Conservation (phyloP, 2,113 vertebrate species). For the Helogale parvula region DNA sequence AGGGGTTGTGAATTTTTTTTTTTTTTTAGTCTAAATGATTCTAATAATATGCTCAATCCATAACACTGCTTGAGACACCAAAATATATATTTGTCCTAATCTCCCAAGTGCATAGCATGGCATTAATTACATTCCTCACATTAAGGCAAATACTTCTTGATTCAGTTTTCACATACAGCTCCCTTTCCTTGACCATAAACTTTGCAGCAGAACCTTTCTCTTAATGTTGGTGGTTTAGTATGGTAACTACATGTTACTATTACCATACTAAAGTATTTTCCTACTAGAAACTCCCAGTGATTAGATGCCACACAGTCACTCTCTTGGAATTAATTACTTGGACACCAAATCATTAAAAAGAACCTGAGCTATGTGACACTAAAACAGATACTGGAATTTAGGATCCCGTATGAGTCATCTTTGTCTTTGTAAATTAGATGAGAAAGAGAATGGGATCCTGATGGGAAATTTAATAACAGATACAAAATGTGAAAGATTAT, state of each 20-base stretch:
- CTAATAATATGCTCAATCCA: not conserved
- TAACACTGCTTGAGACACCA: not conserved
- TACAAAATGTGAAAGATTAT: not conserved
- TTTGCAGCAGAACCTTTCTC: not conserved
- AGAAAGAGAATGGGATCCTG: constrained; percentile 7
- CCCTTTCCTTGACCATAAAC: not conserved
- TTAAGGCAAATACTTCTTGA: constrained; percentile 29
- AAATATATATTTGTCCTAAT: not conserved
- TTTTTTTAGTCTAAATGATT: not conserved
- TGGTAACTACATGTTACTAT: not conserved
- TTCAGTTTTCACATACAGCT: constrained; percentile 1
- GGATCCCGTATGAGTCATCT: not conserved
- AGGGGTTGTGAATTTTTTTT: not conserved
- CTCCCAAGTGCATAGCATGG: not conserved
- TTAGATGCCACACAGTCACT: not conserved
- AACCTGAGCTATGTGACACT: not conserved
- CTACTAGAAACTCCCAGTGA: constrained; percentile 7
- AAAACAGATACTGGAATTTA: not conserved
- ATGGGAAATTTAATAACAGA: not conserved
- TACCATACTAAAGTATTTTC: constrained; percentile 4
- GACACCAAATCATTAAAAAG: not conserved
- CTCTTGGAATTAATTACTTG: constrained; percentile 5
- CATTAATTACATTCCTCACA: not conserved
- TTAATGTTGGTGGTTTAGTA: not conserved
- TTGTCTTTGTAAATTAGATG: not conserved